Evolutionary conservation across 2,888 invertebrate species (phyloP).

Genomic region (Tanypteryx hageni): DNA sequence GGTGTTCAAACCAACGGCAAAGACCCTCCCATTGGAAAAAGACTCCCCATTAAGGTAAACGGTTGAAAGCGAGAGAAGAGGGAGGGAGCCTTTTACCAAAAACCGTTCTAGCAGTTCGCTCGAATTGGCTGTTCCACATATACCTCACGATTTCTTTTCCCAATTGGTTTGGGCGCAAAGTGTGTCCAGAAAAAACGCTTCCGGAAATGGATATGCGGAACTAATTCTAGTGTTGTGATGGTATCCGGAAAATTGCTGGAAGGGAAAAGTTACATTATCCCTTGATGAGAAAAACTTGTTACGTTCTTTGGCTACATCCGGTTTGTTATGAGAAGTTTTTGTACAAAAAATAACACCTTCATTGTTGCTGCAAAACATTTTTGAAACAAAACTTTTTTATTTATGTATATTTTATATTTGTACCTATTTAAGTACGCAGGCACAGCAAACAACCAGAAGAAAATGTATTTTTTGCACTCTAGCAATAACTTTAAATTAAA

Average conservation of each 20-base stretch:
- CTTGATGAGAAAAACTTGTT: constrained; percentile 22
- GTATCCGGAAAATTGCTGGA: background rate
- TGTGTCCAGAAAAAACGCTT: background rate
- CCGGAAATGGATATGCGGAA: constrained; percentile 44
- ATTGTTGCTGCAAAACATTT: too few species aligned
- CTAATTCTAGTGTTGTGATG: background rate
- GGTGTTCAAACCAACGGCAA: too few species aligned
- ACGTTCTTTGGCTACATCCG: background rate
- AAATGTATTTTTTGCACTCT: too few species aligned
- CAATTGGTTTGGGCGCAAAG: background rate
- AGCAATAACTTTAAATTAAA: too few species aligned
- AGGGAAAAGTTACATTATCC: background rate
- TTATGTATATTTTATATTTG: too few species aligned
- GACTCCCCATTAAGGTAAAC: background rate
- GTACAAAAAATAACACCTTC: too few species aligned
- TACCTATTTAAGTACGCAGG: too few species aligned
- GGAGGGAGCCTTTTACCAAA: background rate
- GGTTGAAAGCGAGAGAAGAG: background rate
- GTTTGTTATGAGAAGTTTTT: too few species aligned
- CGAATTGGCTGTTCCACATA: background rate
- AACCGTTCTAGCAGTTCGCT: background rate
- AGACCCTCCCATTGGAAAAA: background rate
- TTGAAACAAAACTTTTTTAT: too few species aligned
- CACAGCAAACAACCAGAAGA: too few species aligned
- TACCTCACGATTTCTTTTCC: background rate